A percentile compares a stretch with the other conserved stretches of the same genome.
These are phyloP conservation scores for Phenganax stokvisi DNA, from an alignment of 92 coral and sea anemone genomes.

Conservation along the genomic window DNA sequence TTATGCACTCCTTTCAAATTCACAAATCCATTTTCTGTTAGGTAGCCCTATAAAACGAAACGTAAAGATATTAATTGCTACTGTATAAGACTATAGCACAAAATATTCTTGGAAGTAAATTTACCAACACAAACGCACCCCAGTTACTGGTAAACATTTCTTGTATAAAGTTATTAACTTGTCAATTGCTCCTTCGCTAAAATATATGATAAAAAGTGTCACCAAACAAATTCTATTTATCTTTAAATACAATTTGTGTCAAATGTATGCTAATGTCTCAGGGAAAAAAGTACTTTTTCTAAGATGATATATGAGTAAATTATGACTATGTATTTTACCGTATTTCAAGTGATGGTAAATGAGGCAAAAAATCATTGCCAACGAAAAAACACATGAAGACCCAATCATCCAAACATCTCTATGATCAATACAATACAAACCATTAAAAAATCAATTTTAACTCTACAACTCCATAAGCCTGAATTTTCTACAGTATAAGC, in stretches of 20 bases:
- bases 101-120: not conserved
- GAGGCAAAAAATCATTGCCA: conserved; percentile 97
- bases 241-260: not conserved
- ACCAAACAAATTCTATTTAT: not conserved
- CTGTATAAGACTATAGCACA: not conserved
- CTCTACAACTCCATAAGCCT: too few relatives aligned
- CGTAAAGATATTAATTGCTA: conserved; percentile 27
- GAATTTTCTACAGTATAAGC: too few relatives aligned
- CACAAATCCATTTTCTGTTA: conserved; percentile 80
- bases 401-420: conserved; percentile 98
- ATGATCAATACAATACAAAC: conserved; percentile 6
- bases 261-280: too few relatives aligned
- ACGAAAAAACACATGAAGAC: conserved; percentile 99
- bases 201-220: not conserved
- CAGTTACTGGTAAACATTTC: conserved; percentile 83
- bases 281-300: not conserved
- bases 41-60: conserved; percentile 55
- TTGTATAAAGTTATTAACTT: conserved; percentile 85
- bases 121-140: conserved; percentile 55
- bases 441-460: too few relatives aligned
- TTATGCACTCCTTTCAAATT: conserved; percentile 72
- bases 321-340: conserved; percentile 50
- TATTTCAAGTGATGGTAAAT: conserved; percentile 89
- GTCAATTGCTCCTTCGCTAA: conserved; percentile 97
- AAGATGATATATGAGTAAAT: not conserved